Base-by-base conservation (phyloP, 1,140 invertebrate species). In the Bradysia coprophila region DNA sequence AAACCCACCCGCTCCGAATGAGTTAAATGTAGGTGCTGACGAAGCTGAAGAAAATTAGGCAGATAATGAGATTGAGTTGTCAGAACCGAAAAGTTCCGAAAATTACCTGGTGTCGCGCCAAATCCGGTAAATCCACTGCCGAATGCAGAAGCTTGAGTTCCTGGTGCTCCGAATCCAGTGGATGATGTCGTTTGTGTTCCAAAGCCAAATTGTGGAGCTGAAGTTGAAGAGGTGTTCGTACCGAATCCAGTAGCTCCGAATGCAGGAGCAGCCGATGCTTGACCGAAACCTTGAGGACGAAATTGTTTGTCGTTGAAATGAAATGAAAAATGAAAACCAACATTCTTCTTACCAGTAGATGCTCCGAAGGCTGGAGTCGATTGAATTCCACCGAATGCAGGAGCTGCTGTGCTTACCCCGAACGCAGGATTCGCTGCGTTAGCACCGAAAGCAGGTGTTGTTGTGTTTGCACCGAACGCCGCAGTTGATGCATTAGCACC, bases 1-100 rank as follows among this genome's bases (percentile, higher is more conserved):
- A 59, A 75, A 75, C 10, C 65, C 65, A 33, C 55, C 52, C 9
- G 59, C 55, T 19, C 63, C 66, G 51, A 73, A 74, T n/a, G n/a
- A n/a, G n/a, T n/a, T n/a, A n/a, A n/a, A n/a, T n/a, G n/a, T n/a
- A n/a, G n/a, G n/a, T n/a, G n/a, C 48, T 2, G 61, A 52, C 2
- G 63, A 46, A 3, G 63, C 44, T 1, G 56, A 54, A 45, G 58
- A 59, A 4, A 49, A 46, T 1, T 54, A 46, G 4, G 50, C 48
- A 22, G 54, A 47, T 15, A 55, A 38, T 21, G 51, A 50, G 0
- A 55, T 37, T 36, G 49, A 38, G 34, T 46, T 47, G 2, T 55
- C 55, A 46, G 55, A 51, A 4, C 48, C 45, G 32, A 49, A 44
- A 4, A 61, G 52, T 22, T 52, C 34, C 19, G 53, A n/a, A n/a